Percentiles rank a stretch among this genome's conserved stretches.
Conservation (phyloP, 2,113 vertebrate genomes). For the Crotalus viridis region DNA sequence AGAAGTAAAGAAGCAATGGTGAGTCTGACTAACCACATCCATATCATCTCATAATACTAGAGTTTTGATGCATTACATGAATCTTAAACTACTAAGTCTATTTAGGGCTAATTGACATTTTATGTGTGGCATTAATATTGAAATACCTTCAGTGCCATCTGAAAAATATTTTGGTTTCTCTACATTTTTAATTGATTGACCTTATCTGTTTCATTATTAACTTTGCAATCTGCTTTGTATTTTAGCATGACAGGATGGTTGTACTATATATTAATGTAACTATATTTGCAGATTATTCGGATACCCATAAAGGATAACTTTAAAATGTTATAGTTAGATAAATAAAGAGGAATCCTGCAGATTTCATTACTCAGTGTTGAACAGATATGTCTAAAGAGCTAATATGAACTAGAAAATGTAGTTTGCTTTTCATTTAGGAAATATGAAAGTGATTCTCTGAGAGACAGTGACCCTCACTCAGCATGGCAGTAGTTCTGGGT, state of each 20-base stretch:
- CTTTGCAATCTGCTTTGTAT: not conserved
- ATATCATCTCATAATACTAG: not conserved
- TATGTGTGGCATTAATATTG: not conserved
- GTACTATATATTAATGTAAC: not conserved
- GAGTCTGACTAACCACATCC: not conserved
- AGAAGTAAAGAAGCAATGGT: not conserved
- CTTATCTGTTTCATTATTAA: not conserved
- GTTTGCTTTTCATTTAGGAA: not conserved
- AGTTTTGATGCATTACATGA: not conserved
- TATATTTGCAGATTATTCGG: not conserved
- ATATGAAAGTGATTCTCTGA: not conserved
- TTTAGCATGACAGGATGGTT: not conserved
- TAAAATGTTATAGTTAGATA: not conserved
- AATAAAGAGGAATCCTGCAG: not conserved
- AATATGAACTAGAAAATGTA: not conserved
- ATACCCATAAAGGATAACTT: not conserved
- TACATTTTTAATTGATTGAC: not conserved
- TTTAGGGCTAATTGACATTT: not conserved
- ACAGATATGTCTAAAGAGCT: not conserved
- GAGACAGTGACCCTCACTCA: not conserved
- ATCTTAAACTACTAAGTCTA: not conserved
- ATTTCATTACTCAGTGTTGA: not conserved
- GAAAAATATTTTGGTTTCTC: not conserved
- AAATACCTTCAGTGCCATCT: not conserved
- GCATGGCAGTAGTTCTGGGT: slow-evolving; percentile 9